Evolutionary conservation across 1,140 invertebrate genomes (phyloP).

Genomic region (Zaprionus gabonicus): DNA sequence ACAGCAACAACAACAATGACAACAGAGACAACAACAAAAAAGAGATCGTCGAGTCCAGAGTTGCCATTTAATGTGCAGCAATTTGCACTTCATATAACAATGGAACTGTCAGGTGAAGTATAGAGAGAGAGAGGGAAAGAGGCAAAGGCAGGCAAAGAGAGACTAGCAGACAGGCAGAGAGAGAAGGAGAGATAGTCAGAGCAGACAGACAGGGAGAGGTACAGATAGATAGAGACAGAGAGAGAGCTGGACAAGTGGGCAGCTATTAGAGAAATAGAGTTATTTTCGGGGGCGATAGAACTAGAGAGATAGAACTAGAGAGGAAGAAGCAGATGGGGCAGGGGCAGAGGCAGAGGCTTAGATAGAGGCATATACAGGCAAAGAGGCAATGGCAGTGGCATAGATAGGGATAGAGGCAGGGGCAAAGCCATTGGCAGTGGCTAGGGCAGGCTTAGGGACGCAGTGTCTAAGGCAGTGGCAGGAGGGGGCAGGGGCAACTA

Average conservation of each 20-base stretch:
- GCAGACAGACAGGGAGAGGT: background rate
- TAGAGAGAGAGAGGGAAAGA: background rate
- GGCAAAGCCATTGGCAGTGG: too few relatives aligned
- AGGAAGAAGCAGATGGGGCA: background rate
- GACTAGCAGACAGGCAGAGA: background rate
- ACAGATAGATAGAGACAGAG: background rate
- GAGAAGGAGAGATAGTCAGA: background rate
- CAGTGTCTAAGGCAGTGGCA: background rate
- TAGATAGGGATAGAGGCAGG: background rate
- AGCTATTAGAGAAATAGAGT: constrained; percentile 63
- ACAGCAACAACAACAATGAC: constrained; percentile 23
- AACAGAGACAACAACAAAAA: constrained; percentile 8
- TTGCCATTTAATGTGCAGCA: constrained; percentile 75
- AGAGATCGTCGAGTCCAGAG: constrained; percentile 28
- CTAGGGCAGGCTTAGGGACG: too few relatives aligned
- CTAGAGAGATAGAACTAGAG: background rate
- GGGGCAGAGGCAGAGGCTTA: background rate
- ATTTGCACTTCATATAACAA: constrained; percentile 73
- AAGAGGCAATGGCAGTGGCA: background rate
- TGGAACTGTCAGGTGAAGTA: constrained; percentile 44
- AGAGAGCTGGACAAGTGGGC: background rate
- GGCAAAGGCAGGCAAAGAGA: background rate
- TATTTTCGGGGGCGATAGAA: constrained; percentile 32
- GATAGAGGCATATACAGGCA: background rate
- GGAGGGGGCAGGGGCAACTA: constrained; percentile 33